Evolutionary conservation across 30 jellyfish, hydroid and myxozoan species (phyloP), one percentile per base, ranked within the genome.

Genomic region (Nemopilema nomurai): DNA sequence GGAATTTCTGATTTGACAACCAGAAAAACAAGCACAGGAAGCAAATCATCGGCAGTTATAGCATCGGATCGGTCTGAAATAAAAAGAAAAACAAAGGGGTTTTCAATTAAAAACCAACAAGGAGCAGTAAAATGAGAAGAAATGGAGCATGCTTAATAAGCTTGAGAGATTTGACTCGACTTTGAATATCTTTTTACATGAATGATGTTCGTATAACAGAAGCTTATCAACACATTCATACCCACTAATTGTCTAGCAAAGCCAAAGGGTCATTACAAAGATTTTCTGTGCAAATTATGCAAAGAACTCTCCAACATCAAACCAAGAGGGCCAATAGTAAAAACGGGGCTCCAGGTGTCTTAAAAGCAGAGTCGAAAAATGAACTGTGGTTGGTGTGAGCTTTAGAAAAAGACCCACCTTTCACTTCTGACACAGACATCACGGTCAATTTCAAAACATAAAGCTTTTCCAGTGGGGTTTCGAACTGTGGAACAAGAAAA

Each of bases 1-100:
- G 99, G 99, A 76, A 94, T 90, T 71, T 94, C 99, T 1, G 99
- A 89, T 72, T 94, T 94, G 77, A 94, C 93, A 41, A 94, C 92
- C 25, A 94, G 84, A 63, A 94, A 94, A 18, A 94, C 97, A 41
- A 94, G 90, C 23, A 87, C 97, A 0, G 97, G 97, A 16, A 94
- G 83, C 33, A 94, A 69, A 69, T 94, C 99, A 71, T 94, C 99
- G 0, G 97, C 99, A 30, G 99, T 94, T 18, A 94, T 80, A 26
- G 95, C 96, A 33, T 65, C 79, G 16, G 97, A 71, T 21, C 68
- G 78, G 23, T 93, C 96, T 62, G 75, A 13, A 66, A 82, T 22
- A 24, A 19, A 68, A 49, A 18, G 6, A 41, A 3, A 3, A 41
- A 41, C 57, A 41, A 41, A 3, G 13, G 13, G 13, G 13, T 41